Evolutionary conservation across 2,113 vertebrate species (phyloP), one percentile per base, ranked within the genome.

Genomic region (Archocentrus centrarchus): DNA sequence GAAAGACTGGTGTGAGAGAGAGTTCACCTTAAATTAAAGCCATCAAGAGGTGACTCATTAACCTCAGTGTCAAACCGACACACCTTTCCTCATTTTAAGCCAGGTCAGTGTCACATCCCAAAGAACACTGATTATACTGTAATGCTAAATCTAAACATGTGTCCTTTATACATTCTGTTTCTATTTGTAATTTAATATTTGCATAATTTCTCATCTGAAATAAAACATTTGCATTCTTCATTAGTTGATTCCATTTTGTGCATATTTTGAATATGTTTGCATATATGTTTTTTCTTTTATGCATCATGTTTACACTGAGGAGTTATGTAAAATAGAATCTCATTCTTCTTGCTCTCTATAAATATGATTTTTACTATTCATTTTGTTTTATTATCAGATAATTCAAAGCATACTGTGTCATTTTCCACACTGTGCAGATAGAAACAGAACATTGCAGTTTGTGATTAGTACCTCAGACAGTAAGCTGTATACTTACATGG

Each of bases 91-190:
- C 59, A 44, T 50, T 22, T 41, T 18, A 22, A 58, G 14, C 14
- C 30, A 30, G 20, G 10, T 59, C 32, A 24, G 24, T 37, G 22
- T 11, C 55, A 24, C 41, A 22, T 59, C 55, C 15, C 53, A 20
- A 47, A 59, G 27, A 84, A 37, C 63, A 27, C 37, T 24, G 59
- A 62, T 17, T 62, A 37, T 37, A 20, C 6, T 37, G 30, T 35
- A 10, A 32, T 62, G 2, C 9, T 37, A 37, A 62, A 60, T 53
- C 75, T 84, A 86, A 66, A 81, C 44, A 32, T 2, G 53, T 59
- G 27, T 39, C 60, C 2, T 59, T 82, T 85, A 82, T 80, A 64
- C 81, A 86, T 73, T 55, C 20, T n/a, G 50, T 75, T 77, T 77
- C 80, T 41, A 63, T 78, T 80, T 77, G 57, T 76, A 18, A 50